Evolutionary conservation across 2,888 invertebrate species (phyloP).

Genomic region (Agonopterix heracliana): DNA sequence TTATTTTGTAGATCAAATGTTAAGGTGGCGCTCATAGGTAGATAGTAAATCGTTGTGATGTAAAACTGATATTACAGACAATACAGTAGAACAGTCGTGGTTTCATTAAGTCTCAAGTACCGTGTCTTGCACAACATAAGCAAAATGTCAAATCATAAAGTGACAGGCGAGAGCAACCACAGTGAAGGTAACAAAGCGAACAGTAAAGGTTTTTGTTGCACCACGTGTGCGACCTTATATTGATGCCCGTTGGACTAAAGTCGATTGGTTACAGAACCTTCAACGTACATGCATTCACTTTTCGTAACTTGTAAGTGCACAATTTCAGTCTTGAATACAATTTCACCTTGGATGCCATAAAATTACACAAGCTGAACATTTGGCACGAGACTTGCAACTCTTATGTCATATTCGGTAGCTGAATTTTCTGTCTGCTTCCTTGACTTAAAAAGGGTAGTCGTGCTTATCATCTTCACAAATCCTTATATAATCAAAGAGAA

Average conservation of each 20-base stretch:
- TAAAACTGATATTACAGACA: no score
- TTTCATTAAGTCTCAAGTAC: no score
- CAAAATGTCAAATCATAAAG: conserved; percentile 27
- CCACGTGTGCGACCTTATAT: conserved; percentile 53
- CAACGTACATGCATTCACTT: conserved; percentile 41
- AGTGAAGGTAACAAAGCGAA: conserved; percentile 32
- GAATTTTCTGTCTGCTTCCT: no score
- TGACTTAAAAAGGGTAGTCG: no score
- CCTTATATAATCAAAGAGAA: no score
- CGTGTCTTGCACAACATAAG: conserved; percentile 18
- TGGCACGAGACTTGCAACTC: not conserved
- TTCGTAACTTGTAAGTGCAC: conserved; percentile 8
- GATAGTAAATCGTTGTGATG: no score
- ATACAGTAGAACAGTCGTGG: no score
- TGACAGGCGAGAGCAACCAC: conserved; percentile 24
- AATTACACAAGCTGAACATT: not conserved
- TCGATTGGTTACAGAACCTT: conserved; percentile 43
- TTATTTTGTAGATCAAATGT: no score
- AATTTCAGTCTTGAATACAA: not conserved
- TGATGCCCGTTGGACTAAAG: conserved; percentile 40
- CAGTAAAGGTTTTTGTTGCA: conserved; percentile 24
- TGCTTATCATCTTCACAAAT: no score
- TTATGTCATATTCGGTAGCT: no score
- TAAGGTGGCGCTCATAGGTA: no score
- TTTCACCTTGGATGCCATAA: conserved; percentile 3